Evolutionary conservation across 2,888 invertebrate species (phyloP).

Genomic region (Hydrotaea cyrtoneurina): DNA sequence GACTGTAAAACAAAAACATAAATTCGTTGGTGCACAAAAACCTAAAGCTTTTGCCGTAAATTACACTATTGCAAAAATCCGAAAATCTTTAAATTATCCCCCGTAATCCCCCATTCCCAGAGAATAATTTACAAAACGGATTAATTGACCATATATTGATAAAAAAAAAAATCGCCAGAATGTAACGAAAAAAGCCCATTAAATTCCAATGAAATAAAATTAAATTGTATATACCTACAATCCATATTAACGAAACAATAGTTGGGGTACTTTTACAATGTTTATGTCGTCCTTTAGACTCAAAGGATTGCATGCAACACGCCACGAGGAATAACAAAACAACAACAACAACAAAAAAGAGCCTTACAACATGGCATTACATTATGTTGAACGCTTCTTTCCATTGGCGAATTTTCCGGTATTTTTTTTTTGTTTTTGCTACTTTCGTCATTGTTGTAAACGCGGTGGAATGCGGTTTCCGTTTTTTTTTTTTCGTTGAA

Average conservation of each 20-base stretch:
- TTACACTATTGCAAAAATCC: not conserved
- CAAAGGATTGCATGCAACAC: constrained; percentile 59
- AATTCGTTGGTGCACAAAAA: no score
- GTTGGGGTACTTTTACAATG: constrained; percentile 43
- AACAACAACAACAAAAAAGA: not conserved
- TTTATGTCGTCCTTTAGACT: constrained; percentile 25
- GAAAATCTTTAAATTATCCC: not conserved
- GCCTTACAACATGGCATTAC: constrained; percentile 11
- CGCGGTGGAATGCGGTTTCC: constrained; percentile 49
- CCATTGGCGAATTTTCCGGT: not conserved
- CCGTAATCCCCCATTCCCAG: not conserved
- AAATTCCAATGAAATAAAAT: constrained; percentile 1
- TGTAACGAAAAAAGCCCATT: not conserved
- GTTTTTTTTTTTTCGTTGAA: constrained; percentile 19
- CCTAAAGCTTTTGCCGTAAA: not conserved
- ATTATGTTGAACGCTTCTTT: constrained; percentile 19
- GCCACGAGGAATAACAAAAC: constrained; percentile 24
- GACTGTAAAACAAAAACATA: no score
- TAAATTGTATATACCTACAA: not conserved
- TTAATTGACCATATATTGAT: not conserved
- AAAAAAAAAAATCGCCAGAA: not conserved
- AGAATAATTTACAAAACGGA: not conserved
- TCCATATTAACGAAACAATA: not conserved
- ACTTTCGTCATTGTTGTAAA: constrained; percentile 30
- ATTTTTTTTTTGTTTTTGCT: not conserved